Evolutionary conservation across 1,140 invertebrate species (phyloP), one percentile per base, ranked within the genome.

Genomic region (Oncopodura yosiiana): DNA sequence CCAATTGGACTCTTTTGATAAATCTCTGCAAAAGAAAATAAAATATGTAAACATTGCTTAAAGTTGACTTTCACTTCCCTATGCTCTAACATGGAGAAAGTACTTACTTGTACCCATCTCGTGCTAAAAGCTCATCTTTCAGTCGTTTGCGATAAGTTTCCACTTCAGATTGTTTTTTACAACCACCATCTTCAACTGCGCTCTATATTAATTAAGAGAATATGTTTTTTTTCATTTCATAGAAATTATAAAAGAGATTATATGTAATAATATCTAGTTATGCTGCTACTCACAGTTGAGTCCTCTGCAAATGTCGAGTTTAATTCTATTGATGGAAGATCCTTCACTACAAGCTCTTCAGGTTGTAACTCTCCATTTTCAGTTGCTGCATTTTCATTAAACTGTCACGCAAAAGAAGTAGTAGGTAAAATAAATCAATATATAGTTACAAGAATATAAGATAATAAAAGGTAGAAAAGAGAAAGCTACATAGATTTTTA

Each of bases 111-210:
- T 83, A 77, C 30, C 81, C 82, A 73, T 88, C 83, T 68, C 86
- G 77, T 64, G 81, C 85, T 51, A 88, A 81, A 19, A 92, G 75
- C 67, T 91, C 87, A 69, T 86, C 82, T 63, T 82, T 76, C 50
- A 93, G 74, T 53, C 84, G 72, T 59, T 78, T 74, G 65, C 83
- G 81, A 63, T 86, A 87, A 56, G 83, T 81, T 60, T 84, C 76
- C 0, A 79, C 18, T 26, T 63, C 58, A 12, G 58, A 53, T 34
- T 60, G 24, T 30, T 63, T 63, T 36, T 58, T 49, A 3, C 36
- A 18, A 32, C 27, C 27, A 49, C 49, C 39, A 32, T 63, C 62
- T 14, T 60, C 62, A 24, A 53, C 55, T 5, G 56, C 59, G 46
- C 62, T 63, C 62, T 63, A 24, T 39, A 16, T 16, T 2, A 51